Evolutionary conservation across 2,888 invertebrate genomes (phyloP).

Genomic region (Hyposoter didymator): DNA sequence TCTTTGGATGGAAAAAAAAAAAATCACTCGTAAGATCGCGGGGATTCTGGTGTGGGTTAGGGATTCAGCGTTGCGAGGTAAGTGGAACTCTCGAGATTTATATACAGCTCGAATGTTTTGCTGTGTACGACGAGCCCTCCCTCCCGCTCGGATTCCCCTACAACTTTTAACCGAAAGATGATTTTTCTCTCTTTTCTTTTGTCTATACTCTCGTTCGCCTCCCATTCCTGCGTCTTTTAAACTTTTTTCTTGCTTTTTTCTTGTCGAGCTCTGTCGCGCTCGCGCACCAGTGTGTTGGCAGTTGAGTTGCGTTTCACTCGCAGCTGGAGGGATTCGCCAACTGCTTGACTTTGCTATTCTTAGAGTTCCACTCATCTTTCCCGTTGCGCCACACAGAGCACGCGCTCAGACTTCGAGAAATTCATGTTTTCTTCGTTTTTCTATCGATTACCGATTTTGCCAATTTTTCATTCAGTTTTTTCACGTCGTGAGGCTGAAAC

Average conservation of each 20-base stretch:
- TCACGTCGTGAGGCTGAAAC: background rate
- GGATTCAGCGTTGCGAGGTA: constrained; percentile 64
- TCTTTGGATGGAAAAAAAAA: background rate
- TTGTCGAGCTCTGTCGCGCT: constrained; percentile 3
- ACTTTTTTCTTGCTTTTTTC: background rate
- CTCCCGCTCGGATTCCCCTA: background rate
- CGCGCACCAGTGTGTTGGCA: constrained; percentile 21
- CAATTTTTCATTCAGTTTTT: background rate
- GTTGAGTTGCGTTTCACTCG: constrained; percentile 61
- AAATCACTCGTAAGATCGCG: constrained; percentile 16
- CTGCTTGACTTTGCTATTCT: constrained; percentile 63
- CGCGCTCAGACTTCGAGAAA: constrained; percentile 1
- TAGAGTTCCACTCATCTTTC: constrained; percentile 67
- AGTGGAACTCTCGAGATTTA: constrained; percentile 61
- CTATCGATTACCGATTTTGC: background rate
- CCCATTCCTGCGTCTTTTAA: background rate
- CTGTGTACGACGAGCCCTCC: background rate
- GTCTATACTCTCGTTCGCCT: background rate
- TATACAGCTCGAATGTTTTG: constrained; percentile 9
- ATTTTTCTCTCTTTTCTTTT: background rate
- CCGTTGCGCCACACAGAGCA: constrained; percentile 23
- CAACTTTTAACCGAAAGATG: background rate
- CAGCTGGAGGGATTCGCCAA: constrained; percentile 69
- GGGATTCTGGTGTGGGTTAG: constrained; percentile 27
- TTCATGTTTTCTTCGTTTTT: constrained; percentile 15